Evolutionary conservation across 2,113 vertebrate species (phyloP), one percentile per base, ranked within the genome.

Genomic region (Saguinus midas): DNA sequence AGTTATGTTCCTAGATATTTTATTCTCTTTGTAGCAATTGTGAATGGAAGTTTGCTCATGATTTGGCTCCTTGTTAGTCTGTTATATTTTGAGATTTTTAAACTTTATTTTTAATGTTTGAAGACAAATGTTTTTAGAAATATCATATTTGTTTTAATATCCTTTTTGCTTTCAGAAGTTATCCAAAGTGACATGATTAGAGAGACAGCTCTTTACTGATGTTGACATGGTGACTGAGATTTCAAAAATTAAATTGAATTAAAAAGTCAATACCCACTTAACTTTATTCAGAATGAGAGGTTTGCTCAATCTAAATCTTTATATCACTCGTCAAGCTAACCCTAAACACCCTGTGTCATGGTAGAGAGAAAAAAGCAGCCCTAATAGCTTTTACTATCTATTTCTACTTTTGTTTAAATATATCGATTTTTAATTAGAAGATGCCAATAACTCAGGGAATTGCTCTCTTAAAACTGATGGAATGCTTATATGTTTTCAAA

Each of bases 251-350:
- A 61, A 43, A 29, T 25, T 43, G 23, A 93, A n/a, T 61, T 29
- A 40, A 87, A 55, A 87, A 81, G 9, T 4, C 8, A 43, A 4
- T 18, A 32, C 18, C 72, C 20, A 45, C 43, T 82, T 83, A 81
- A 80, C 73, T 91, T 94, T 40, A 94, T 52, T 96, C n/a, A 80
- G 45, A 91, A 88, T 66, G 25, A 95, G 73, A 92, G 40, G 52
- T 93, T 75, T 75, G 1, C 10, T 87, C 20, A 61, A 37, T 6
- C 1, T 82, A 83, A 86, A 78, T 68, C 8, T 18, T 79, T 52
- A 27, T n/a, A 21, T n/a, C 20, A 29, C 6, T 61, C 16, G n/a
- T 14, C 2, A 87, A 94, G 8, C 8, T 73, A 78, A 90, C 32
- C 6, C 7, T 29, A 37, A 80, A 83, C n/a, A 75, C 13, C 18